Base-by-base conservation (phyloP, 2,888 invertebrate species). In the Lymantria dispar region DNA sequence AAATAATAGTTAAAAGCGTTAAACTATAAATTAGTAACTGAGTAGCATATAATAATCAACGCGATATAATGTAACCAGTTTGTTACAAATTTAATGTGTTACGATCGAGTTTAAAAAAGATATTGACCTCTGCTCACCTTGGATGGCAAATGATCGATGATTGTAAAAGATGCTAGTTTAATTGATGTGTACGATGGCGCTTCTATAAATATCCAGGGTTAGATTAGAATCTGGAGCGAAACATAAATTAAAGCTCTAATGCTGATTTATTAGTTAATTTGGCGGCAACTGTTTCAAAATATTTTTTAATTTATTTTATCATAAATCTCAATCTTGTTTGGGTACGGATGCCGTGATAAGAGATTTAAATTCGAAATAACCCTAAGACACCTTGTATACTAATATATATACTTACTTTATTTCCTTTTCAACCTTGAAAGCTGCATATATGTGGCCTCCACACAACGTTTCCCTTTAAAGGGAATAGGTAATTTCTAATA, bases 141-240 rank as follows among this genome's bases (percentile, higher is more conserved):
- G 80, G 87, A 81, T 78, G 82, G 75, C 81, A 77, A 82, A 85
- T 88, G 88, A 88, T 87, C 75, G 85, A 89, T 88, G 80, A 73
- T 74, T 70, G 75, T 78, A 83, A 80, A 78, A 80, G 77, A 60
- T 76, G 62, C 73, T 70, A 66, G 64, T 69, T 72, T 82, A 83
- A 84, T 80, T 80, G 80, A 83, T 79, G 78, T 72, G 78, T 82
- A 77, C 76, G 73, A 72, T 81, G 84, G 85, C 86, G 84, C 83
- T 79, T 72, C 64, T 64, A 72, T 75, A 70, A 74, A 76, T 73
- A 71, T 70, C 71, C 66, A 54, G 62, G 57, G 52, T 57, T 14
- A 70, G 79, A 78, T 74, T 62, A 56, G 64, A 76, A 79, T 77
- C 68, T 73, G 64, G 75, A 74, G 58, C 59, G 62, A 67, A 68